A percentile compares a stretch with the other conserved stretches of the same genome.
These are phyloP conservation scores for Otocyon megalotis DNA, from an alignment of 2,113 vertebrate species.

Conservation along the genomic window DNA sequence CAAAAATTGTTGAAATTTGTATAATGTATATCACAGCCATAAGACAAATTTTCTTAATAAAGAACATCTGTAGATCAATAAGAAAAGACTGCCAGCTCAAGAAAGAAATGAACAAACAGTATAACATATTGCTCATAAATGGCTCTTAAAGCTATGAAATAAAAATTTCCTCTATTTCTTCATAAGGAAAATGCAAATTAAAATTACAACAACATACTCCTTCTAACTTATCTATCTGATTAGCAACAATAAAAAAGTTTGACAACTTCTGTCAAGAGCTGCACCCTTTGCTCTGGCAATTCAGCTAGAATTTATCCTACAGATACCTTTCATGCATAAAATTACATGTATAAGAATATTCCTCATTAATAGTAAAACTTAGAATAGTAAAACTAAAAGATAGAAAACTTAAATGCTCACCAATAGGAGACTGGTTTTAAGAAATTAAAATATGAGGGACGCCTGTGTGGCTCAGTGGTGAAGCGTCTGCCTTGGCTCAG, in stretches of 20 bases:
- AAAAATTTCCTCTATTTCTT: not conserved
- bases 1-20: not conserved
- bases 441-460: not conserved
- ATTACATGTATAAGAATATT: not conserved
- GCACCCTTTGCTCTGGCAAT: not conserved
- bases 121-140: not conserved
- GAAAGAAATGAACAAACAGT: not conserved
- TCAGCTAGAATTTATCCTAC: not conserved
- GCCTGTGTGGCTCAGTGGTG: not conserved
- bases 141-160: not conserved
- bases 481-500: not conserved
- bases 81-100: not conserved
- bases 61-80: not conserved
- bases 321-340: not conserved
- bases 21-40: not conserved
- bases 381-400: not conserved
- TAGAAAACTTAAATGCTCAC: not conserved
- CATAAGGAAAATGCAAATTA: not conserved
- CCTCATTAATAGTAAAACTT: not conserved
- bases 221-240: not conserved
- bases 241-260: slow-evolving; percentile 12
- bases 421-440: not conserved
- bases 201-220: not conserved
- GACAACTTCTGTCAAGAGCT: not conserved
- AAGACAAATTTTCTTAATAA: not conserved